Evolutionary conservation across 2,888 invertebrate genomes (phyloP).

Genomic region (Tiphia femorata): DNA sequence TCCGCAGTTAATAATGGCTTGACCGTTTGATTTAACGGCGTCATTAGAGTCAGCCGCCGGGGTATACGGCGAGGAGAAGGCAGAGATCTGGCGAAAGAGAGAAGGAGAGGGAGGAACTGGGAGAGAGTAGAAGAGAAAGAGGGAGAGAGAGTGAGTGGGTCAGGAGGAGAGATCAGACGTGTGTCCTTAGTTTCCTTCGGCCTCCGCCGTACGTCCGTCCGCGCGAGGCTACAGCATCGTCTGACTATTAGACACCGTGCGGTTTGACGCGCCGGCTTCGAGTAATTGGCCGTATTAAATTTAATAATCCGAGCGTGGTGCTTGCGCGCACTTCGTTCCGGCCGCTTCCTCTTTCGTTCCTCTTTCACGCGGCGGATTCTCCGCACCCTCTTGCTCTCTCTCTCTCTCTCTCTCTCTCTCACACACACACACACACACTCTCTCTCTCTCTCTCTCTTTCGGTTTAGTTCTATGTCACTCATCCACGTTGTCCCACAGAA

Average conservation of each 20-base stretch:
- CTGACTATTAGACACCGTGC: slow-evolving; percentile 39
- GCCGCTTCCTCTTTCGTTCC: slow-evolving; percentile 3
- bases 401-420: not conserved
- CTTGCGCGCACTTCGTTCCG: slow-evolving; percentile 2
- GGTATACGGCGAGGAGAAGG: no score
- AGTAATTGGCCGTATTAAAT: slow-evolving; percentile 56
- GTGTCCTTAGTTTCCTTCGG: not conserved
- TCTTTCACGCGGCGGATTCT: not conserved
- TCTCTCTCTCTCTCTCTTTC: slow-evolving; percentile 1
- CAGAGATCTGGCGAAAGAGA: no score
- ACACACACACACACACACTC: not conserved
- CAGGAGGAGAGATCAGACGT: not conserved
- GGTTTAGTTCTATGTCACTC: no score
- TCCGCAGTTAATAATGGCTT: slow-evolving; percentile 51
- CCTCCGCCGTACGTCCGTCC: not conserved
- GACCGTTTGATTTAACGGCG: slow-evolving; percentile 55
- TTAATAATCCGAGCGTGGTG: slow-evolving; percentile 47
- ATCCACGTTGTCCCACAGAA: no score
- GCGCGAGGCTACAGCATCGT: slow-evolving; percentile 25
- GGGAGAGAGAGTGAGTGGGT: not conserved
- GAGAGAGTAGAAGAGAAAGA: not conserved
- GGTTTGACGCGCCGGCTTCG: slow-evolving; percentile 34
- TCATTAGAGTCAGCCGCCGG: slow-evolving; percentile 47
- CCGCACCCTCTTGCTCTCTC: slow-evolving; percentile 9
- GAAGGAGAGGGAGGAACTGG: no score